Base-by-base conservation (phyloP, 2,797 vertebrate species). In the Pangasius djambal region DNA sequence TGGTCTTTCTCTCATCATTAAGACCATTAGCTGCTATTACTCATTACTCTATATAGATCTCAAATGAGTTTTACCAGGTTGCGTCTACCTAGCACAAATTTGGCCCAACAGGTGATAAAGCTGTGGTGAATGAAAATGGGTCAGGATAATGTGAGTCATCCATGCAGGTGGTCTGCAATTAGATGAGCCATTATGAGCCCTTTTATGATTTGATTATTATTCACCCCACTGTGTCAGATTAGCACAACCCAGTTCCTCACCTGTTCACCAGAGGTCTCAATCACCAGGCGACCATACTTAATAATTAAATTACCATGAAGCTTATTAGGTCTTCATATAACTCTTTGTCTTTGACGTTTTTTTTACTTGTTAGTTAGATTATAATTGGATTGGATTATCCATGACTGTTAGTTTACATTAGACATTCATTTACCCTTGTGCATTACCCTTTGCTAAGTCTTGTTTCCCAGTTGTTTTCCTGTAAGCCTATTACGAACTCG, bases 11-110 rank as follows among this genome's bases (percentile, higher is more conserved):
- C 55, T 28, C 65, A 85, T 48, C 5, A 15, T 83, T 67, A 70
- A 57, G 72, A 67, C 34, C 63, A 74, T 72, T 90, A 81, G 79
- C 31, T 55, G 40, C 57, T 85, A 74, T 85, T 52, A 55, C n/a
- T 25, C 48, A 89, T 84, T 78, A 44, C 59, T 78, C n/a, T 37
- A 74, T 72, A 79, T 59, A 88, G 72, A 91, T 89, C 87, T 87
- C 20, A 61, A 89, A 87, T 78, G 15, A 65, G 40, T 75, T 88
- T 87, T 79, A 72, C 28, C 34, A 40, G 63, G 86, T 65, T 37
- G 28, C 59, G 52, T 65, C 10, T 89, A 59, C 78, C 28, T 63
- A 78, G 28, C 69, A 72, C 50, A 89, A 25, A 69, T 78, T 86
- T 85, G 72, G 55, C 55, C 82, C 87, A 72, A 89, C 91, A 55